Percentiles rank a stretch among this genome's conserved stretches.
Conservation (phyloP, 2,888 invertebrate species). For the Julus scanicus region DNA sequence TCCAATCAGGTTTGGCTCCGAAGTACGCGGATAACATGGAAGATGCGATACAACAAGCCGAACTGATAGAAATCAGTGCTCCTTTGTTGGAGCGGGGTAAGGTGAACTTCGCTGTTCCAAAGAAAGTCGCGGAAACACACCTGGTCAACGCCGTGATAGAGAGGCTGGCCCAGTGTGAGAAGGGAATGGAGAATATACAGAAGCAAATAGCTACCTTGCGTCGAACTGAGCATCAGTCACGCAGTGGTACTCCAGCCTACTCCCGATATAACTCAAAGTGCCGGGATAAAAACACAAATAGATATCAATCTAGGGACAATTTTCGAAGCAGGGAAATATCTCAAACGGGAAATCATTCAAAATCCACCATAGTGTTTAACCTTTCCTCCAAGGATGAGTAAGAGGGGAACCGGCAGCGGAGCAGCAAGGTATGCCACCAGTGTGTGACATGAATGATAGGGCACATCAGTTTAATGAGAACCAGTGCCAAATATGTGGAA, state of each 20-base stretch:
- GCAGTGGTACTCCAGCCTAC: background rate
- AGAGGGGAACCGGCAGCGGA: background rate
- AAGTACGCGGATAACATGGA: too few species aligned
- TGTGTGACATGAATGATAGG: background rate
- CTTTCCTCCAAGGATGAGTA: background rate
- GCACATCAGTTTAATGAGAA: background rate
- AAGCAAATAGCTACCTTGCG: background rate
- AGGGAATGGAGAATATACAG: background rate
- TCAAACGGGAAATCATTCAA: background rate
- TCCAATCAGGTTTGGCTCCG: too few species aligned
- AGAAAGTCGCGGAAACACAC: background rate
- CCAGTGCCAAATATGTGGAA: background rate
- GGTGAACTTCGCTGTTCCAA: too few species aligned
- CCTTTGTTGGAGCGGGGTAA: too few species aligned
- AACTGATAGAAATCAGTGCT: too few species aligned
- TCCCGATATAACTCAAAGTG: background rate
- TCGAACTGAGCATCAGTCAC: background rate
- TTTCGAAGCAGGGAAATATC: background rate
- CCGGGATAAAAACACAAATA: background rate
- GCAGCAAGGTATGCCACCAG: too few species aligned
- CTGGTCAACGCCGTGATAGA: background rate
- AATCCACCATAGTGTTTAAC: background rate
- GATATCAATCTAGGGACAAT: background rate
- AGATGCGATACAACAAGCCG: too few species aligned
- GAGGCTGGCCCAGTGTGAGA: background rate